Percentiles rank a stretch among this genome's conserved stretches.
phyloP scores from a whole-genome alignment of 2,888 invertebrate genomes.

The Frankliniella intonsa region DNA sequence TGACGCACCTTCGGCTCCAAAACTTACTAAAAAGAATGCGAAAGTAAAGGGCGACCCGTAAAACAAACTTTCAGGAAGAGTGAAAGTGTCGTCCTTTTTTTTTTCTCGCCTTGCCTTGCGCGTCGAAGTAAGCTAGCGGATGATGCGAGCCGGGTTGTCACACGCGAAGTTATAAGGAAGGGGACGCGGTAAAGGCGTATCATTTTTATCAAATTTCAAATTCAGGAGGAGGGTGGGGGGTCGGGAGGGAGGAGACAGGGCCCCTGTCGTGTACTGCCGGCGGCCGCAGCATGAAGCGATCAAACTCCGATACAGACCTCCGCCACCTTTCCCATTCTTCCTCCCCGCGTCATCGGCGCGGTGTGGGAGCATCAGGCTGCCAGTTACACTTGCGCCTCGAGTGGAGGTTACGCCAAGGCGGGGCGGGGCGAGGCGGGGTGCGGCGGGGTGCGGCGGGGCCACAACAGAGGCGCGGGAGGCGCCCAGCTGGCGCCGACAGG shows the following conservation, averaged over 20 bases:
- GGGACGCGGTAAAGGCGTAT: too few relatives aligned
- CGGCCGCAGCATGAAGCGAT: slow-evolving; percentile 20
- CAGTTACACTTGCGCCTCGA: slow-evolving; percentile 16
- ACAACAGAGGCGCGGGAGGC: not conserved
- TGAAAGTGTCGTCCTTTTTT: too few relatives aligned
- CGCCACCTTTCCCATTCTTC: not conserved
- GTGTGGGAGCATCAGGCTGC: slow-evolving; percentile 6
- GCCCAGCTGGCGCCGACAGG: slow-evolving; percentile 2
- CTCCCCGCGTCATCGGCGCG: not conserved
- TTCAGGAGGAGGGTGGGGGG: not conserved
- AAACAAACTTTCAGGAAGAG: too few relatives aligned
- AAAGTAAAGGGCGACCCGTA: too few relatives aligned
- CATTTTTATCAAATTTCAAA: too few relatives aligned
- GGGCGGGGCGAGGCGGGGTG: not conserved
- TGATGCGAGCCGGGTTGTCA: too few relatives aligned
- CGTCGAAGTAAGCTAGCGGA: too few relatives aligned
- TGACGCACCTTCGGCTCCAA: not conserved
- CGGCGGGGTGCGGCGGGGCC: not conserved
- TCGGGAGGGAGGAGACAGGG: not conserved
- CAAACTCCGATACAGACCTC: slow-evolving; percentile 9
- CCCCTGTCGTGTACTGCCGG: not conserved
- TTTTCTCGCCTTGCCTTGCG: too few relatives aligned
- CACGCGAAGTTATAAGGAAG: too few relatives aligned
- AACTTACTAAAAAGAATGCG: too few relatives aligned
- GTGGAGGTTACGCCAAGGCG: slow-evolving; percentile 11